A percentile compares a stretch with the other conserved stretches of the same genome.
Evolutionary conservation across 2,888 invertebrate genomes (phyloP).

Genomic region (Megastigmus dorsalis): DNA sequence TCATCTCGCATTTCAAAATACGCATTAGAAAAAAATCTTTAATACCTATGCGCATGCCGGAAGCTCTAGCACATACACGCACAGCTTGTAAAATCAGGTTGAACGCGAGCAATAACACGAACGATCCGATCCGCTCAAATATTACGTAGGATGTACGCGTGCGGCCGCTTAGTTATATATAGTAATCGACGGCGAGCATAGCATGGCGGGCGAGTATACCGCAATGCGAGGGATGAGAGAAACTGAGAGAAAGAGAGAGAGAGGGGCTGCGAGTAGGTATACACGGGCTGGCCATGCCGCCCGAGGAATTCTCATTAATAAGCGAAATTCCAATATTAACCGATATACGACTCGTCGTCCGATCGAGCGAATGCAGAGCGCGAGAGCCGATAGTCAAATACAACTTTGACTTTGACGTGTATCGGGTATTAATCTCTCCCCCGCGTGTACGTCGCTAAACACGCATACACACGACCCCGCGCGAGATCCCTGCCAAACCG

Average conservation of each 20-base stretch:
- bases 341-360: conserved; percentile 6
- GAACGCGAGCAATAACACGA: not conserved
- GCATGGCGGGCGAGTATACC: not conserved
- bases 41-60: too few species aligned
- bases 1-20: too few species aligned
- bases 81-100: not conserved
- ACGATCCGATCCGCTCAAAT: not conserved
- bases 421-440: conserved; percentile 20
- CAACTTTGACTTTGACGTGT: conserved; percentile 32
- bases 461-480: too few species aligned
- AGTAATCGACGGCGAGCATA: conserved; percentile 3
- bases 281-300: not conserved
- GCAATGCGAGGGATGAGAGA: not conserved
- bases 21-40: too few species aligned
- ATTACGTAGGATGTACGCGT: not conserved
- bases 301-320: conserved; percentile 34
- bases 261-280: too few species aligned
- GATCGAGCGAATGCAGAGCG: conserved; percentile 13
- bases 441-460: not conserved
- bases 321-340: conserved; percentile 42
- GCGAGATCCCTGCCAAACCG: not conserved
- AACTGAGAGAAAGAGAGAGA: not conserved
- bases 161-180: conserved; percentile 16
- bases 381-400: conserved; percentile 26
- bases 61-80: too few species aligned